These are phyloP conservation scores for Hyperoplus lanceolatus DNA, from an alignment of 2,797 vertebrate genomes.

Conservation along the genomic window DNA sequence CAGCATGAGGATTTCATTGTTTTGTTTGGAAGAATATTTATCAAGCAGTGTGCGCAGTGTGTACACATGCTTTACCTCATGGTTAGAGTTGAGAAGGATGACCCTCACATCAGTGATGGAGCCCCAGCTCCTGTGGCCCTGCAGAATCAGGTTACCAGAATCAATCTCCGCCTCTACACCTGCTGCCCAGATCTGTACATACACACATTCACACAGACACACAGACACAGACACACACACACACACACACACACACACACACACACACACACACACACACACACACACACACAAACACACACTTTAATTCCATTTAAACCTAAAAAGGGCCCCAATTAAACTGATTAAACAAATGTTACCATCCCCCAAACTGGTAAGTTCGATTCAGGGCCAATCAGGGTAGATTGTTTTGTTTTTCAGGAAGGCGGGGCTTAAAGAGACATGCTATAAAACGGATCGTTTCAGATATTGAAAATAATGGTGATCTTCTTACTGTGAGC, in stretches of 20 bases:
- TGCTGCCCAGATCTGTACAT: slow-evolving; percentile 88
- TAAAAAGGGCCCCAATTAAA: neutral
- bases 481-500: slow-evolving; percentile 84
- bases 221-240: neutral
- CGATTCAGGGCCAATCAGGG: too few relatives aligned
- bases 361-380: too few relatives aligned
- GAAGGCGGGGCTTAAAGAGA: too few relatives aligned
- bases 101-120: slow-evolving; percentile 77
- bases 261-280: neutral
- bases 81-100: slow-evolving; percentile 80
- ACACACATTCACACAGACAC: neutral
- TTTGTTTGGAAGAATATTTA: neutral
- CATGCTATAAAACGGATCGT: too few relatives aligned
- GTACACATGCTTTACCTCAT: slow-evolving; percentile 77
- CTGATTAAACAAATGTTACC: neutral
- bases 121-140: slow-evolving; percentile 86
- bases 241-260: slow-evolving; percentile 14
- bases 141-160: slow-evolving; percentile 84
- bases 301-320: neutral
- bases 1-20: too few relatives aligned
- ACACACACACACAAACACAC: neutral
- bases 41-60: neutral
- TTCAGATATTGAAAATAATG: neutral
- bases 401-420: too few relatives aligned
- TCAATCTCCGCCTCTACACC: slow-evolving; percentile 76